Evolutionary conservation across 2,797 vertebrate genomes (phyloP).

Genomic region (Molothrus ater): DNA sequence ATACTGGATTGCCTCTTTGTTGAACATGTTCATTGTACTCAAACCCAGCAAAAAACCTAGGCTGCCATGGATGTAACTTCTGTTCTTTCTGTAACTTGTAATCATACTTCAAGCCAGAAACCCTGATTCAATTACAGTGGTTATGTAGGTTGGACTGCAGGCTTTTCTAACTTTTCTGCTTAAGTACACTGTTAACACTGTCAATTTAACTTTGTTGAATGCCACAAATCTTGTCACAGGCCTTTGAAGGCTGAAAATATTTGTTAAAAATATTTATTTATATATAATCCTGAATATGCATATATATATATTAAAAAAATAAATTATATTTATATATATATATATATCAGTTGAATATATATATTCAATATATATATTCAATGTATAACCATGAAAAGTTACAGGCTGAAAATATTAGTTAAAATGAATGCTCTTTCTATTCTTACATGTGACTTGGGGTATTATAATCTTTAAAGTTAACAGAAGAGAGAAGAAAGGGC

Average conservation of each 20-base stretch:
- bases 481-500: too few species aligned
- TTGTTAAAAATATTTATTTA: neutral
- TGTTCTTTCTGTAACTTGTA: constrained; percentile 27
- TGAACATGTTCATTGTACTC: neutral
- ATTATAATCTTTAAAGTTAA: neutral
- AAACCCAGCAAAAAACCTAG: neutral
- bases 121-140: constrained; percentile 9
- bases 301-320: too few species aligned
- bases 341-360: neutral
- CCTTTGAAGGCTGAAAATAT: neutral
- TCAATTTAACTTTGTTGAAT: neutral
- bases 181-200: neutral
- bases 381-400: neutral
- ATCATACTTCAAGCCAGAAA: neutral
- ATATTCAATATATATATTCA: neutral
- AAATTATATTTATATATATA: neutral
- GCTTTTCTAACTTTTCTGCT: constrained; percentile 9
- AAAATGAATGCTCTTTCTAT: neutral
- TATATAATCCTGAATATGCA: neutral
- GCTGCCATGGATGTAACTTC: neutral
- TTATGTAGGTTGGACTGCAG: neutral
- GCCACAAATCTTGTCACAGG: neutral
- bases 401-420: neutral
- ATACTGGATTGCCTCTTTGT: neutral
- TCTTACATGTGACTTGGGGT: neutral